These are phyloP conservation scores for Vombatus ursinus DNA, from an alignment of 2,113 vertebrate genomes.

Conservation along the genomic window DNA sequence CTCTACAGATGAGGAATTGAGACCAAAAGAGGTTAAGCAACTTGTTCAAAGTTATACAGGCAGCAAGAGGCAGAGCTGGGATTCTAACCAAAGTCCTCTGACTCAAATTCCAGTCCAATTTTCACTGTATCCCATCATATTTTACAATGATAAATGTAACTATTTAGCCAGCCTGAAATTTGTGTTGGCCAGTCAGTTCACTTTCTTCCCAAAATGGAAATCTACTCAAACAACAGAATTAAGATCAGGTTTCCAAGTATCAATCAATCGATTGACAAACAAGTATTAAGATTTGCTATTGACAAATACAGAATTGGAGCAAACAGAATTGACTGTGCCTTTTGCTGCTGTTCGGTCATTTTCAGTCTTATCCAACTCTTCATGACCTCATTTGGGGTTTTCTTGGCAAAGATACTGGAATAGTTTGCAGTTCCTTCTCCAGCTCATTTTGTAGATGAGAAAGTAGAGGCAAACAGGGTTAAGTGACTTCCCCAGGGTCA, in stretches of 20 bases:
- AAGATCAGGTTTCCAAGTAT: background rate
- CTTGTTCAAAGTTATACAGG: background rate
- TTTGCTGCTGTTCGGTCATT: background rate
- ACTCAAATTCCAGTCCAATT: background rate
- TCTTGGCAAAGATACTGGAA: background rate
- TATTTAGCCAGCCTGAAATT: background rate
- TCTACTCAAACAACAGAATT: background rate
- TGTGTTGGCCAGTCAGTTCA: background rate
- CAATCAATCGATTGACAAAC: background rate
- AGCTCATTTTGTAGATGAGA: background rate
- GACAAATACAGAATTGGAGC: background rate
- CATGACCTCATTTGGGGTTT: background rate
- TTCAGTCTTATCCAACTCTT: background rate
- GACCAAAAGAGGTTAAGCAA: background rate
- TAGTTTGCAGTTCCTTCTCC: background rate
- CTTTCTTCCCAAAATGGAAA: background rate
- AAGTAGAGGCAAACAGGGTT: background rate
- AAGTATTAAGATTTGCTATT: background rate
- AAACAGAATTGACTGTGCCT: background rate
- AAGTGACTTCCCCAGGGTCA: background rate
- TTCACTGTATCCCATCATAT: background rate
- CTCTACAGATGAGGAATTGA: constrained; percentile 3
- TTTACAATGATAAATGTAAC: background rate
- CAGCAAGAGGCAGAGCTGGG: background rate
- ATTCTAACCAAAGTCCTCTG: constrained; percentile 3